Evolutionary conservation across 2,113 vertebrate species (phyloP), one percentile per base, ranked within the genome.

Genomic region (Peromyscus californicus): DNA sequence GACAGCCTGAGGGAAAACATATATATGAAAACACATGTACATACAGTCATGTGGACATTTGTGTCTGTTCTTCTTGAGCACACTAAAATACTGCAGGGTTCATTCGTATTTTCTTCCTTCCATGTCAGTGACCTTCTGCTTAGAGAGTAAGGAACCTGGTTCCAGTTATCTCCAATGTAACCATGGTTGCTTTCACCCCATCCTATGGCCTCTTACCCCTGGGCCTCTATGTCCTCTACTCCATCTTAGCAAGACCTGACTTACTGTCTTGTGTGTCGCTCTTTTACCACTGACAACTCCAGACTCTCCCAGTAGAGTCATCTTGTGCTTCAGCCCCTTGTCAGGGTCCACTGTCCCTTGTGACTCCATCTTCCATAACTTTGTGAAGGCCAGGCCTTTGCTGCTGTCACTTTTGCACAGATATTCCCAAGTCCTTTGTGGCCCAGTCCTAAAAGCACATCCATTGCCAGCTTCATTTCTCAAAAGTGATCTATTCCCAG

Each of bases 181-280:
- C 45, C 54, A 0, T 9, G n/a, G 17, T 51, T 3, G 2, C 63
- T 1, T 0, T 24, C 24, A 24, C 15, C 33, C 16, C 1, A 0
- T 31, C 11, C 29, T 19, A 24, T 9, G 59, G 69, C 1, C 54
- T 67, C 51, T 76, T 69, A 45, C 33, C 65, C 89, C 24, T 22
- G 63, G 39, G 24, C 33, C n/a, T 42, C 74, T 4, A 0, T 19
- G 39, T 4, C 39, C 82, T 24, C 17, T 51, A 26, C 21, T 31
- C 8, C 48, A 33, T 3, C 29, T 5, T 42, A 91, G 15, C 69
- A 24, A 39, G 31, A 3, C 16, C 39, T 51, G 29, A 26, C 11
- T 42, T 31, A 5, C 3, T 22, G 31, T 57, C 21, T 57, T 10
- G 29, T 16, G 0, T 4, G 3, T 51, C 51, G 7, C 21, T 78